Evolutionary conservation across 2,888 invertebrate genomes (phyloP), one percentile per base, ranked within the genome.

Genomic region (Acronicta aceris): DNA sequence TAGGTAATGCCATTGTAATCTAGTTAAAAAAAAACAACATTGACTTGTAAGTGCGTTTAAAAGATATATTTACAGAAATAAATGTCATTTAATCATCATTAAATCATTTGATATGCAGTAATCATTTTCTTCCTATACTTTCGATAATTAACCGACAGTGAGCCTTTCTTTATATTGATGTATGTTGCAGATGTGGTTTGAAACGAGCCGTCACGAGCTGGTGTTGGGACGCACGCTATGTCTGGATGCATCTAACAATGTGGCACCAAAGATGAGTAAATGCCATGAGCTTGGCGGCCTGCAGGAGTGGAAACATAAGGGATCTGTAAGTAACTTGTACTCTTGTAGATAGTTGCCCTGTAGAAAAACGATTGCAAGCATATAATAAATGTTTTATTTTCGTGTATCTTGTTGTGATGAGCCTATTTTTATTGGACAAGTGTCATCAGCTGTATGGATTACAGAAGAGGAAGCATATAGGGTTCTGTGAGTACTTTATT

Each of bases 211-310:
- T 67, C 95, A 96, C 51, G 99, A 99, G 89, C 88, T 99, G 38
- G 96, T 98, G 12, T 91, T 99, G 56, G 97, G 97, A 0, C 97
- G 98, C 70, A 93, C 97, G 36, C 91, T 99, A 12, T 99, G 99
- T 83, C 89, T 99, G 76, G 98, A 99, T 90, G 97, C 97, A 0
- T 95, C 95, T 0, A 95, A 95, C 66, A 92, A 91, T 33, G 91
- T 95, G 12, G 93, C 95, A 49, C 98, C 98, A 0, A 95, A 96
- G 58, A 93, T 99, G 10, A 96, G 97, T 76, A 99, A 99, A 89
- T 99, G 99, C 83, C 99, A 99, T 82, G 98, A 98, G 87, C 97
- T 98, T 94, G 97, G 98, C 12, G 98, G 98, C 0, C 96, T 97
- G 72, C 99, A 99, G 90, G 98, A 98, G 82, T 99, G 99, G 99